Percentiles rank a stretch among this genome's conserved stretches.
phyloP scores from a whole-genome alignment of 2,888 invertebrate species.

The Eilema depressum region DNA sequence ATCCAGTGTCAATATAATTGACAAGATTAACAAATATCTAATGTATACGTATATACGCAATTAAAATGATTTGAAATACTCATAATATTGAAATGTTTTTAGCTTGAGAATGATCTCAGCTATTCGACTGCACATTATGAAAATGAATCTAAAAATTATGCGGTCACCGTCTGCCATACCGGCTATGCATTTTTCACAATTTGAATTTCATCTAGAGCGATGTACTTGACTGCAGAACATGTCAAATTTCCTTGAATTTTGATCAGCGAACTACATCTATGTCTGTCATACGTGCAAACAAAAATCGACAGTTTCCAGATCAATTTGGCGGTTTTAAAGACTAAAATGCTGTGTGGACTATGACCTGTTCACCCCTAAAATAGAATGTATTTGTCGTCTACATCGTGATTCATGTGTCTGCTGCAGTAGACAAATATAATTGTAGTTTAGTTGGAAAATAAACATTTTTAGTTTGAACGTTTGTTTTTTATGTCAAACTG shows the following conservation, averaged over 20 bases:
- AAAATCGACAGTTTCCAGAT: conserved; percentile 46
- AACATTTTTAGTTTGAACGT: conserved; percentile 59
- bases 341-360: conserved; percentile 51
- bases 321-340: conserved; percentile 39
- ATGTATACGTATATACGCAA: not conserved
- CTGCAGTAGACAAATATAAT: conserved; percentile 83
- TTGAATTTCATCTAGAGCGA: conserved; percentile 77
- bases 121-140: conserved; percentile 82
- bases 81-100: conserved; percentile 20
- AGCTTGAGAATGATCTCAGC: conserved; percentile 75
- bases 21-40: too few species aligned
- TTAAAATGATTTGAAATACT: conserved; percentile 11
- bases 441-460: conserved; percentile 60
- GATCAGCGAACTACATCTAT: conserved; percentile 73
- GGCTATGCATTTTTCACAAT: conserved; percentile 84
- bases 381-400: conserved; percentile 76
- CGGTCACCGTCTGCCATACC: conserved; percentile 67
- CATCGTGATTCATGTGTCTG: conserved; percentile 84
- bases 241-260: conserved; percentile 86
- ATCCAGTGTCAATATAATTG: too few species aligned
- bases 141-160: conserved; percentile 85
- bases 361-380: conserved; percentile 70
- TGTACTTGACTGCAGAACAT: conserved; percentile 84
- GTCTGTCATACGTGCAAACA: conserved; percentile 62
- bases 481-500: conserved; percentile 63